Base-by-base conservation (phyloP, 2,888 invertebrate species). In the Baronia brevicornis region DNA sequence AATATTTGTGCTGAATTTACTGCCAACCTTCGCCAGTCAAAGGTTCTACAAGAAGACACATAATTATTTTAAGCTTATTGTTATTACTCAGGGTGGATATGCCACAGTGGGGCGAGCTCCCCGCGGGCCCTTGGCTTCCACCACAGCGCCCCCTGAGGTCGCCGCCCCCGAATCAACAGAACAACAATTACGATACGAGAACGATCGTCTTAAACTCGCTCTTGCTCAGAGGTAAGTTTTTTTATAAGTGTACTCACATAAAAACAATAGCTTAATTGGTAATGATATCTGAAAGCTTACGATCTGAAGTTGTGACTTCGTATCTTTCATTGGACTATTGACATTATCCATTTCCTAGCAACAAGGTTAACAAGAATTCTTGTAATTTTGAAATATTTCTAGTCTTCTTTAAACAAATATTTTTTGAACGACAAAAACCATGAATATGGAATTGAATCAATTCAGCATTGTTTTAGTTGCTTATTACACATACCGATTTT, bases 131-230 rank as follows among this genome's bases (percentile, higher is more conserved):
- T 55, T 57, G 5, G 51, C 57, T 8, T 50, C 71, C 1, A 49
- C 52, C 14, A 50, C 44, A 37, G 61, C 46, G 21, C 48, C 54
- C 14, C 49, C 37, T 10, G 43, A 39, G 19, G 13, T 37, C 43
- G 18, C 51, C 47, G 36, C 51, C 40, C 51, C 37, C 2, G 60
- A 63, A 19, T 37, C 56, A 38, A 77, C 87, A 21, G 92, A 96
- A 62, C 94, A 94, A 66, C 97, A 97, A 73, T 87, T 98, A 42
- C 95, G 97, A 66, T 97, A 97, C 79, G 98, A 98, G 84, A 98
- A 98, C 71, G 98, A 98, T 68, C 88, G 97, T 47, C 89, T 98
- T 50, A 97, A 98, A 82, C 88, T 97, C 46, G 98, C 98, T 9
- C 85, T 78, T 3, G 78, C 98, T 31, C 97, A 98, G 78, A 98